A percentile compares a stretch with the other conserved stretches of the same genome.
These are phyloP conservation scores for Dascillus cervinus DNA, from an alignment of 2,888 invertebrate species.

Conservation along the genomic window DNA sequence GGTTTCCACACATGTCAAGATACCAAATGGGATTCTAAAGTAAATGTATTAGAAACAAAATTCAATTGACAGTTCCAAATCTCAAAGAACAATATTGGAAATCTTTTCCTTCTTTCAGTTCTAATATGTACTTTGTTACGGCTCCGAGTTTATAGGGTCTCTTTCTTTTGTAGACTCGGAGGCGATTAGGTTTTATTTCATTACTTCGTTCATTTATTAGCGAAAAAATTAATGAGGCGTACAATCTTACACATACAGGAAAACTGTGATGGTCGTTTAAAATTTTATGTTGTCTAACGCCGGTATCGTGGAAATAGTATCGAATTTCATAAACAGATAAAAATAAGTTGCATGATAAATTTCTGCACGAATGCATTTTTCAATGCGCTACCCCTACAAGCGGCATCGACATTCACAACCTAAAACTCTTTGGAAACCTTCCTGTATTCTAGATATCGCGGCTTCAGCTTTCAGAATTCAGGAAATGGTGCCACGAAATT, in stretches of 20 bases:
- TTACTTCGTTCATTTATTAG: not conserved
- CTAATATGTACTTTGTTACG: not conserved
- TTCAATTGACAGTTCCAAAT: constrained; percentile 20
- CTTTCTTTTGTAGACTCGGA: not conserved
- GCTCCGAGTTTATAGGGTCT: not conserved
- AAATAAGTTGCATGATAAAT: constrained; percentile 8
- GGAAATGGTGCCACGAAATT: constrained; percentile 31
- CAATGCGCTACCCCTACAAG: constrained; percentile 26
- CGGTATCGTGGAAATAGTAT: too few species aligned
- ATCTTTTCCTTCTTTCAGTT: constrained; percentile 5
- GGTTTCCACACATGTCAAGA: constrained; percentile 15
- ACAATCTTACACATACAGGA: too few species aligned
- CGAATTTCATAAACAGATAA: not conserved
- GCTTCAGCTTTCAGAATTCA: constrained; percentile 30
- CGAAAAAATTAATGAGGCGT: not conserved
- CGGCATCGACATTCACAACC: constrained; percentile 28
- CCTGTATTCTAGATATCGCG: constrained; percentile 27
- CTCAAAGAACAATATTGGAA: not conserved
- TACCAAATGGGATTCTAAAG: constrained; percentile 16
- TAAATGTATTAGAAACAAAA: constrained; percentile 23
- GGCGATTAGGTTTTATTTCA: not conserved
- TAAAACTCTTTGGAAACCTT: constrained; percentile 25
- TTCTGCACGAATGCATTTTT: constrained; percentile 31
- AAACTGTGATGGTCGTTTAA: too few species aligned
- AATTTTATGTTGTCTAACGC: too few species aligned